phyloP scores from a whole-genome alignment of 37 sponge, comb jelly and placozoan species.

The Halisarca cf. caerulea region DNA sequence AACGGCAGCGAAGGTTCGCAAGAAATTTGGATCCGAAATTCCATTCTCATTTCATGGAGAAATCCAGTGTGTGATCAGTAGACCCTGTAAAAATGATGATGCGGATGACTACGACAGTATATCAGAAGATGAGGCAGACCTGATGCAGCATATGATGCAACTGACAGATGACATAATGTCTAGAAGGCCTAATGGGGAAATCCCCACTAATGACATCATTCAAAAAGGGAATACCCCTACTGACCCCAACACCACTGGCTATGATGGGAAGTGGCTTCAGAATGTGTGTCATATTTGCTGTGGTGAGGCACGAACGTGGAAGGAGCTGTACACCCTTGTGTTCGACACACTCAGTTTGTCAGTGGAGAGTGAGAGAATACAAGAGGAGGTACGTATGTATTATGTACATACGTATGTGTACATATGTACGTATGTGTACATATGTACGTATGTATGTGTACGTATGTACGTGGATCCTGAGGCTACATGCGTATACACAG shows the following conservation, averaged over 20 bases:
- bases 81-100: not conserved
- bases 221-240: not conserved
- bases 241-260: not conserved
- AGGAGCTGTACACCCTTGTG: slow-evolving; percentile 52
- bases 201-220: not conserved
- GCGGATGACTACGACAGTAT: not conserved
- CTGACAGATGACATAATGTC: slow-evolving; percentile 4
- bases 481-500: no score
- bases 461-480: no score
- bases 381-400: slow-evolving; percentile 45
- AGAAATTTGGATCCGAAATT: slow-evolving; percentile 76
- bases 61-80: not conserved
- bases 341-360: slow-evolving; percentile 66
- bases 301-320: slow-evolving; percentile 28
- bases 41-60: slow-evolving; percentile 32
- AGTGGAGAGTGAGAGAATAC: slow-evolving; percentile 38
- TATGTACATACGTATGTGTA: not conserved
- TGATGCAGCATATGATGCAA: not conserved
- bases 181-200: not conserved
- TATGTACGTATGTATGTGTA: no score
- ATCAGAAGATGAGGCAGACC: slow-evolving; percentile 17
- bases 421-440: no score
- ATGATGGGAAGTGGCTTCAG: slow-evolving; percentile 51
- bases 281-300: slow-evolving; percentile 37
- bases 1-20: not conserved